phyloP scores from a whole-genome alignment of 2,888 invertebrate species.

The Calliphora vomitoria region DNA sequence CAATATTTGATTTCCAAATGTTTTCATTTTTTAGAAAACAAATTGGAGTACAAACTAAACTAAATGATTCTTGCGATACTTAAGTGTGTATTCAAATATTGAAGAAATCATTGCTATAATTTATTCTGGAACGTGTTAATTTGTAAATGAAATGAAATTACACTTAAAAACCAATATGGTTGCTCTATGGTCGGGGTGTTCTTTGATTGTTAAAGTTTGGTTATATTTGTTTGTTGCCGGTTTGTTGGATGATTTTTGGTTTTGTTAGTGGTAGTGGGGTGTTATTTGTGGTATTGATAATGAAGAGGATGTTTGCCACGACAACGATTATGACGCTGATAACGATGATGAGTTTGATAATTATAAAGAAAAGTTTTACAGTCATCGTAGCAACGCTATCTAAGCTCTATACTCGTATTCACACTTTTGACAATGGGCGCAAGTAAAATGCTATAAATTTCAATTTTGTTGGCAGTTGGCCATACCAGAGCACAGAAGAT shows the following conservation, averaged over 20 bases:
- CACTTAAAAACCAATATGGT: constrained; percentile 1
- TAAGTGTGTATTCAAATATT: not conserved
- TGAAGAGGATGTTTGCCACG: constrained; percentile 2
- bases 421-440: not conserved
- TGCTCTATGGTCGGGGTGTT: not conserved
- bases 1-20: too few relatives aligned
- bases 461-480: constrained; percentile 21
- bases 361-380: not conserved
- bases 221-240: not conserved
- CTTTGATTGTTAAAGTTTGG: not conserved
- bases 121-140: constrained; percentile 21
- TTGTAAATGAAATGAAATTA: constrained; percentile 20
- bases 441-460: constrained; percentile 21
- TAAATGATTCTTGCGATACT: not conserved
- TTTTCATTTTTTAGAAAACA: too few relatives aligned
- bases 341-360: constrained; percentile 12
- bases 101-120: not conserved
- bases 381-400: constrained; percentile 2
- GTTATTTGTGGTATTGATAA: constrained; percentile 6
- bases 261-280: not conserved
- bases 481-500: not conserved
- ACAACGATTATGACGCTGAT: constrained; percentile 2
- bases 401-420: not conserved
- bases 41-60: too few relatives aligned
- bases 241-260: constrained; percentile 8